Evolutionary conservation across 2,113 vertebrate genomes (phyloP).

Genomic region (Chaenogobius annularis): DNA sequence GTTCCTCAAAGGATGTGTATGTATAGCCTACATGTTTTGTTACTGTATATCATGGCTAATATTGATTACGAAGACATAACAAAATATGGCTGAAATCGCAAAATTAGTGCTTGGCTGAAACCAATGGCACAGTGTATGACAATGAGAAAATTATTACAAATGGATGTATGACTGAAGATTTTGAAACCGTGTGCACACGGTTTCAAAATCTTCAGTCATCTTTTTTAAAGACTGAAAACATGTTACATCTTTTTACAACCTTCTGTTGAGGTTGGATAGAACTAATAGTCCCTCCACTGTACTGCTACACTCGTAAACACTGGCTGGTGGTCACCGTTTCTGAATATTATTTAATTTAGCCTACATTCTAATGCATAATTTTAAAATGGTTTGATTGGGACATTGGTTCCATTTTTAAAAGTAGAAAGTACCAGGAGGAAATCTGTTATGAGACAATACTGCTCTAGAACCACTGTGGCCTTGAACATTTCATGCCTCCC

Average conservation of each 20-base stretch:
- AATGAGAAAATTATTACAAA: too few relatives aligned
- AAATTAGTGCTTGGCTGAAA: too few relatives aligned
- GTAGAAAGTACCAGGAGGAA: slow-evolving; percentile 9
- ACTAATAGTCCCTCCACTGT: too few relatives aligned
- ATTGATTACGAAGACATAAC: background rate
- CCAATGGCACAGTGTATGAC: background rate
- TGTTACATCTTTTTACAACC: too few relatives aligned
- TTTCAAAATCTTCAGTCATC: too few relatives aligned
- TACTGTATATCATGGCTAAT: background rate
- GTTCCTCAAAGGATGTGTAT: background rate
- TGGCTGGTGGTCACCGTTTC: background rate
- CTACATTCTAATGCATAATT: background rate
- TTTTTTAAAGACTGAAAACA: too few relatives aligned
- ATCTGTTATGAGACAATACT: slow-evolving; percentile 34
- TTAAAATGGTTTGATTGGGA: background rate
- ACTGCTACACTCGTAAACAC: too few relatives aligned
- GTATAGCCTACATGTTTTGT: background rate
- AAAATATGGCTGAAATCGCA: background rate
- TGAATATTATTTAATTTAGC: background rate
- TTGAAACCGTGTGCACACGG: too few relatives aligned
- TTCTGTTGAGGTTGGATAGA: too few relatives aligned
- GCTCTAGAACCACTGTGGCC: slow-evolving; percentile 46
- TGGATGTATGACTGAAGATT: too few relatives aligned
- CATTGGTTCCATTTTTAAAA: background rate
- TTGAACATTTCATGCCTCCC: slow-evolving; percentile 23